Conservation (phyloP, 2,113 vertebrate species). For the Gopherus evgoodei region DNA sequence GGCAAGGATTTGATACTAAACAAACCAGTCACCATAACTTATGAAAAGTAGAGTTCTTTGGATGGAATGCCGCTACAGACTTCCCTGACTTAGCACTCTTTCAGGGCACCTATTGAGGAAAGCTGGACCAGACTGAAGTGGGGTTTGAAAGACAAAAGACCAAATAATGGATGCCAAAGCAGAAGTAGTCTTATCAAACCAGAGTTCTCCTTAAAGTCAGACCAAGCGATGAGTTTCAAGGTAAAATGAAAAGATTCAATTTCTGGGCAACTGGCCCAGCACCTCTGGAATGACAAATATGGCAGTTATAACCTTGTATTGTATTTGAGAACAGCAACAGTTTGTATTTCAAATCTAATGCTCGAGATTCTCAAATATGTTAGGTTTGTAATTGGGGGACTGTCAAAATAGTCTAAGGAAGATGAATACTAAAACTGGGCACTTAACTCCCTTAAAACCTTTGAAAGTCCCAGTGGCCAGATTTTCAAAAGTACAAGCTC, state of each 20-base stretch:
- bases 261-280: neutral
- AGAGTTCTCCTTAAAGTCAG: neutral
- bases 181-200: neutral
- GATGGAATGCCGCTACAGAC: neutral
- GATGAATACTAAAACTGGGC: neutral
- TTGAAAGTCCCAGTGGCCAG: neutral
- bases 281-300: neutral
- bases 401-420: neutral
- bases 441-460: fast-evolving
- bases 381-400: neutral
- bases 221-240: neutral
- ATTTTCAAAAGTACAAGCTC: neutral
- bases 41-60: neutral
- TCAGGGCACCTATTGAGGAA: neutral
- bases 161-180: neutral
- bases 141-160: neutral
- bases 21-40: no score
- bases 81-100: neutral
- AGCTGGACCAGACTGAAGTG: neutral
- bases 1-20: neutral
- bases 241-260: neutral
- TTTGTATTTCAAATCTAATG: neutral
- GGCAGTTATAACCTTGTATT: neutral
- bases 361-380: neutral
- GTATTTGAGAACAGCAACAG: neutral